Conservation (phyloP, 1,140 invertebrate species). For the Microplitis demolitor region DNA sequence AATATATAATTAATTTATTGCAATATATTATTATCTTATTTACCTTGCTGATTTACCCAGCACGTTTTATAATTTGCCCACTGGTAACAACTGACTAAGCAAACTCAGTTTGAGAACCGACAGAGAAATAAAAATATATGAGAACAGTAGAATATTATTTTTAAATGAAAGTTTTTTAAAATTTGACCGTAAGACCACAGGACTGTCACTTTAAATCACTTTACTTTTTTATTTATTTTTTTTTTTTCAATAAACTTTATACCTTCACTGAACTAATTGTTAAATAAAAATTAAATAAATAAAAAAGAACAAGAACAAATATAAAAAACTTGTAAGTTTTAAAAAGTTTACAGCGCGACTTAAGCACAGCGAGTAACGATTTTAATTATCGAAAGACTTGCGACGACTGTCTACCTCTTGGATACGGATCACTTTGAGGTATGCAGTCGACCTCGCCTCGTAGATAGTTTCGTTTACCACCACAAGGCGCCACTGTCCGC, state of each 20-base stretch:
- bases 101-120: background rate
- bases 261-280: too few relatives aligned
- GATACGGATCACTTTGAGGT: constrained; percentile 48
- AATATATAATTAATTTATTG: background rate
- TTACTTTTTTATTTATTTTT: too few relatives aligned
- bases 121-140: background rate
- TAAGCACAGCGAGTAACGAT: constrained; percentile 12
- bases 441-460: constrained; percentile 62
- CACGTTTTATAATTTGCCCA: background rate
- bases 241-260: too few relatives aligned
- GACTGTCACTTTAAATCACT: too few relatives aligned
- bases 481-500: constrained; percentile 54
- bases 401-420: constrained; percentile 43
- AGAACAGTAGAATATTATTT: background rate
- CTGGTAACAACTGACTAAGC: background rate
- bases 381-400: constrained; percentile 36
- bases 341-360: background rate
- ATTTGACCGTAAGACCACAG: background rate
- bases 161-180: background rate
- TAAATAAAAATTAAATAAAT: background rate
- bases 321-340: too few relatives aligned
- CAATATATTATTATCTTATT: background rate
- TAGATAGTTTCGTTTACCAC: constrained; percentile 41
- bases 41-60: background rate
- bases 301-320: too few relatives aligned